Conservation (phyloP, 2,888 invertebrate genomes). For the Torymus auratus region DNA sequence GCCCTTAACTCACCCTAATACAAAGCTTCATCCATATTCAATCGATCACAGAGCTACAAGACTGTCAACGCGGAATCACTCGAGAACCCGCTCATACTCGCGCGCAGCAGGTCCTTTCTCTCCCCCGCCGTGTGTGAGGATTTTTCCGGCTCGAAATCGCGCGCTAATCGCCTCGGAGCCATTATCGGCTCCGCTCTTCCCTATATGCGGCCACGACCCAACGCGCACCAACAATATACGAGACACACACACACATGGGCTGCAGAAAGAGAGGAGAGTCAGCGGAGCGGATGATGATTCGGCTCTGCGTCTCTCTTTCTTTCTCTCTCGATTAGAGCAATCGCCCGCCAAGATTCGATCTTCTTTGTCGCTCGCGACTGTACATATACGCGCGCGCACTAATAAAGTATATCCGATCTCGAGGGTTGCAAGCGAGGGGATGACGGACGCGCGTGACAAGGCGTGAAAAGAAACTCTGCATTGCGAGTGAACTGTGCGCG, state of each 20-base stretch:
- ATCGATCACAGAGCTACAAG: too few species aligned
- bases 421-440: too few species aligned
- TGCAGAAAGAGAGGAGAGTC: not conserved
- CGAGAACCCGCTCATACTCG: too few species aligned
- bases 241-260: slow-evolving; percentile 1
- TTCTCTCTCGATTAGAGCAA: slow-evolving; percentile 16
- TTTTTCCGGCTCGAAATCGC: too few species aligned
- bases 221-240: slow-evolving; percentile 30
- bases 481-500: not conserved
- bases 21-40: too few species aligned
- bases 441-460: not conserved
- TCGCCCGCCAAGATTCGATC: slow-evolving; percentile 21
- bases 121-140: too few species aligned
- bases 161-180: too few species aligned
- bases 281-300: slow-evolving; percentile 51
- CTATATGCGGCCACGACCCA: slow-evolving; percentile 10
- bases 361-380: slow-evolving; percentile 7
- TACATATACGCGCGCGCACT: too few species aligned
- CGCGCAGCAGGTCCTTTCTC: too few species aligned
- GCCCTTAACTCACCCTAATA: too few species aligned
- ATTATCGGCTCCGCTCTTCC: not conserved
- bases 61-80: too few species aligned
- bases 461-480: slow-evolving; percentile 32
- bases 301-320: not conserved
- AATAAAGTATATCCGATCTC: too few species aligned